Base-by-base conservation (phyloP, 2,113 vertebrate species). In the Thamnaconus septentrionalis region DNA sequence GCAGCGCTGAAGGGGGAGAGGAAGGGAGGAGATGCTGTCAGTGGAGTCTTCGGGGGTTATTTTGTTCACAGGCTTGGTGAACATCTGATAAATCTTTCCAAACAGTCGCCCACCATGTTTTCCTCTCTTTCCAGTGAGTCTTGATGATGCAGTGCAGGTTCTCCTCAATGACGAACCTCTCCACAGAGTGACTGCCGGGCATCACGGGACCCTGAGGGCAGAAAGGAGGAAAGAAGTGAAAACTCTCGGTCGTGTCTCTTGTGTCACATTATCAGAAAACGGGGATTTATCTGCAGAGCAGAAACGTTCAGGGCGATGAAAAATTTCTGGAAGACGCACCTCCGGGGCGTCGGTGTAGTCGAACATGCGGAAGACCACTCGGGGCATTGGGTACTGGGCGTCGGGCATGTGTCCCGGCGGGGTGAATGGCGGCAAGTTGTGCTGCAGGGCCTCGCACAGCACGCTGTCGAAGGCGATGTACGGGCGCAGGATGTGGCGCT, bases 271-370 rank as follows among this genome's bases (percentile, higher is more conserved):
- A n/a, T n/a, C n/a, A n/a, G n/a, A n/a, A 31, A 31, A 31, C 18
- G 2, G 18, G 18, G 18, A 31, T 31, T 31, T 31, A 31, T 31
- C 2, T 31, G 18, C 18, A 2, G 18, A 31, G 18, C 18, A 31
- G 18, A 31, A 31, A 31, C 18, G 18, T 31, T 31, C 1, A 31
- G 18, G 18, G 18, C 18, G 2, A 31, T 2, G 18, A 1, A 31
- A 31, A 31, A 31, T 31, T 31, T 31, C 18, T 31, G 18, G 18
- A 31, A 31, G 18, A 58, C 9, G 3, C 53, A 89, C 87, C 94
- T 99, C 97, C 0, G 97, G 97, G 61, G 98, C 97, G 53, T 99
- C 97, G 0, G 97, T 99, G 90, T 99, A 99, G 90, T 99, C 97
- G 59, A 99, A 99, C 95, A 99, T 95, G 63, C 97, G 93, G 80